These are phyloP conservation scores for Solenodon paradoxus DNA, from an alignment of 2,113 vertebrate species.

Conservation along the genomic window DNA sequence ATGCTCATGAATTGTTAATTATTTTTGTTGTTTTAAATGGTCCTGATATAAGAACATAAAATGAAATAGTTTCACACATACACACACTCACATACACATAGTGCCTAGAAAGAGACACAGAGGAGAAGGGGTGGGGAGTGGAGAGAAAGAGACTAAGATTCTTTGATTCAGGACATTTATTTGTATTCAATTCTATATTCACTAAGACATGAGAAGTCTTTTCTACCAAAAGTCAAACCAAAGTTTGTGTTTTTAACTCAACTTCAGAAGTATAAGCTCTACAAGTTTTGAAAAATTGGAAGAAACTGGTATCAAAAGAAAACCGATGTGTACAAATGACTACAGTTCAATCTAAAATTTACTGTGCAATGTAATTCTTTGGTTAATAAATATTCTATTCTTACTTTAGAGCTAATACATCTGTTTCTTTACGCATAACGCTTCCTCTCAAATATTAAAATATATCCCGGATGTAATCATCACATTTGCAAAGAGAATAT, in stretches of 20 bases:
- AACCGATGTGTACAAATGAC: neutral
- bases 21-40: constrained; percentile 71
- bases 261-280: neutral
- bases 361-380: neutral
- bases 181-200: constrained; percentile 12
- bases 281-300: constrained; percentile 23
- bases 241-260: constrained; percentile 2
- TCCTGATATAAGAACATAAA: constrained; percentile 66
- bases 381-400: constrained; percentile 19
- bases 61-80: constrained; percentile 28
- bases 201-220: neutral
- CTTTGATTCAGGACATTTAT: neutral
- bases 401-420: constrained; percentile 28
- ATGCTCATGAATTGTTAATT: constrained; percentile 83
- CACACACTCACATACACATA: neutral
- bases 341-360: neutral
- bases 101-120: too few species aligned
- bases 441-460: constrained; percentile 31
- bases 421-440: neutral
- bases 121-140: neutral
- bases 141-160: neutral
- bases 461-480: neutral
- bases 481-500: neutral
- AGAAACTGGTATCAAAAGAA: constrained; percentile 49
- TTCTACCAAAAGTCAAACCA: constrained; percentile 30